phyloP scores from a whole-genome alignment of 2,797 vertebrate genomes.

The Phalanger gymnotis region DNA sequence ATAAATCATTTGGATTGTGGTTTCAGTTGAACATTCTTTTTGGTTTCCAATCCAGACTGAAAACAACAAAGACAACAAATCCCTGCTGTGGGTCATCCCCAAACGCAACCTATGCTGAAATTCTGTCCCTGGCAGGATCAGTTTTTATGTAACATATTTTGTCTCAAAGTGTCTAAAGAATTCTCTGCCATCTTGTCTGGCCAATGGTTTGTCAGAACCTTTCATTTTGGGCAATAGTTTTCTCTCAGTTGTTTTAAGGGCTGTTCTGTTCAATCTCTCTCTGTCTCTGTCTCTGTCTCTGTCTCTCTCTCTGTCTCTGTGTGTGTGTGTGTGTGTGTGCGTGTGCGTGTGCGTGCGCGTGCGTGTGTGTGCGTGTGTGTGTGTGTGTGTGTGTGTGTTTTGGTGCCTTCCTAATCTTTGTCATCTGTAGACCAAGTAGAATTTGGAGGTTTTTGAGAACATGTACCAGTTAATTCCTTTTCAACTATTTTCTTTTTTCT shows the following conservation, averaged over 20 bases:
- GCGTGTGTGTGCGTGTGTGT: too few species aligned
- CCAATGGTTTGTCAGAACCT: background rate
- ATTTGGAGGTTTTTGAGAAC: background rate
- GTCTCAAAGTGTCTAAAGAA: background rate
- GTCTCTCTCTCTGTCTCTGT: too few species aligned
- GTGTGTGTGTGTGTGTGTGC: too few species aligned
- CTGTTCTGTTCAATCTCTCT: background rate
- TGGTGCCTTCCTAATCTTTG: background rate
- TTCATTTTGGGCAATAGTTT: background rate
- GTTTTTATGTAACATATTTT: background rate
- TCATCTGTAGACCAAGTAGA: background rate
- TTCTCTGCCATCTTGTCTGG: background rate
- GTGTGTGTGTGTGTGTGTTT: too few species aligned
- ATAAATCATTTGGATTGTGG: conserved; percentile 1
- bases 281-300: too few species aligned
- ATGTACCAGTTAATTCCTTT: background rate
- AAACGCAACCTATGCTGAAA: background rate
- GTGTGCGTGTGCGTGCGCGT: too few species aligned
- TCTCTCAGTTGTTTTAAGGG: background rate
- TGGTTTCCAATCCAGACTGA: background rate
- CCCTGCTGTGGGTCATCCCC: background rate
- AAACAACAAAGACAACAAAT: background rate
- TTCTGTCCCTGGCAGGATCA: background rate
- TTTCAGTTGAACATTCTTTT: background rate
- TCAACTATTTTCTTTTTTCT: background rate